Conservation (phyloP, 2,113 vertebrate species). For the Coryphaenoides rupestris region DNA sequence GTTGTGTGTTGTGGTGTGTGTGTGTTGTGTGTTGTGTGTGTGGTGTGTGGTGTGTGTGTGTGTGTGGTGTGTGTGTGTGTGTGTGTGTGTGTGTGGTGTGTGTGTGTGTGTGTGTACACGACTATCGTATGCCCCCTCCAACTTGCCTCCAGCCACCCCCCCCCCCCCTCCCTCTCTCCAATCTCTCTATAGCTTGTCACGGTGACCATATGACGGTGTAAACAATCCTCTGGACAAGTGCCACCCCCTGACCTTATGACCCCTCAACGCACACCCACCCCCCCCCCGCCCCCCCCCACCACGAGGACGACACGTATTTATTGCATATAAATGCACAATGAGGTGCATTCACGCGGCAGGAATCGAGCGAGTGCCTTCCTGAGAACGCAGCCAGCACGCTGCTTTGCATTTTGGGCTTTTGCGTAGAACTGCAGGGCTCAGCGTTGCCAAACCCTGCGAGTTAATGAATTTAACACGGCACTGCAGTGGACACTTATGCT, state of each 20-base stretch:
- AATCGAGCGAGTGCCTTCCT: conserved; percentile 19
- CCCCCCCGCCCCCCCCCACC: conserved; percentile 1
- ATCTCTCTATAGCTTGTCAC: background rate
- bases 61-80: background rate
- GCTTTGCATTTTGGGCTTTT: no score
- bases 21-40: background rate
- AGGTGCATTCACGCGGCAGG: background rate
- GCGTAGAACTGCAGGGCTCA: no score
- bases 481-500: no score
- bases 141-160: no score
- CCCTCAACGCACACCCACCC: background rate
- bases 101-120: background rate
- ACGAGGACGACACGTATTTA: no score
- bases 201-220: background rate
- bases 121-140: no score
- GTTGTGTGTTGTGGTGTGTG: background rate
- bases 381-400: no score
- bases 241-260: background rate
- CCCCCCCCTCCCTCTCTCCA: no score
- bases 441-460: no score
- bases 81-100: background rate
- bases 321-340: no score
- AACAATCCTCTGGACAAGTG: conserved; percentile 9
- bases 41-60: background rate
- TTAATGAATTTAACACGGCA: no score